These are phyloP conservation scores for Grus americana DNA, from an alignment of 2,113 vertebrate genomes.

Conservation along the genomic window DNA sequence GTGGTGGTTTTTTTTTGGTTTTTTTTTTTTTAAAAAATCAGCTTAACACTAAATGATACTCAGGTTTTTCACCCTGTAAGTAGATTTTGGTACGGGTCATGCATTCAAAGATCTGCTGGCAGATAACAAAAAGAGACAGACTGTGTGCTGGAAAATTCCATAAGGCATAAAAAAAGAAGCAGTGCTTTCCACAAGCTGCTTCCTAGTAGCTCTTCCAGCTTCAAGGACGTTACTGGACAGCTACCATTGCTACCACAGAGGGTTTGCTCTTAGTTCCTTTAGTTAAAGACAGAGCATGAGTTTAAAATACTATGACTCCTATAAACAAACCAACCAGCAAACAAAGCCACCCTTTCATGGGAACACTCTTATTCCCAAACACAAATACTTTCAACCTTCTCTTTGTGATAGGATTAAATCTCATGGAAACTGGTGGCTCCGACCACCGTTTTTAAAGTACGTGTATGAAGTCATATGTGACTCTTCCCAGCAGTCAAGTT, in stretches of 20 bases:
- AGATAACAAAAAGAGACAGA: conserved; percentile 23
- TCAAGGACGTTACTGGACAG: neutral
- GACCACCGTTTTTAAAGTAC: neutral
- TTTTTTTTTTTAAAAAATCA: neutral
- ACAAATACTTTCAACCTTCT: neutral
- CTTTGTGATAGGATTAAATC: neutral
- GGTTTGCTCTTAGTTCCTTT: neutral
- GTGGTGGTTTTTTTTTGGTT: neutral
- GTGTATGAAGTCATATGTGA: neutral
- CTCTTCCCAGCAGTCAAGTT: neutral
- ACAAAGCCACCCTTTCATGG: neutral
- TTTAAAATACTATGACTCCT: neutral
- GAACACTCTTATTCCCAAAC: neutral
- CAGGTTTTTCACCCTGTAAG: conserved; percentile 21
- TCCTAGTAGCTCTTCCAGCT: neutral
- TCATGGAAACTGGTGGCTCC: neutral
- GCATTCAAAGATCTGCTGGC: conserved; percentile 20
- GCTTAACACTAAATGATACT: neutral
- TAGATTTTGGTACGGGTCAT: conserved; percentile 6
- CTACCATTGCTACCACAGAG: neutral
- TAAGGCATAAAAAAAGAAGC: conserved; percentile 1
- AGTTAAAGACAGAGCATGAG: neutral
- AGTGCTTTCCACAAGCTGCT: neutral
- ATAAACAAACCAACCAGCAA: neutral
- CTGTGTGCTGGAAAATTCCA: conserved; percentile 21